A percentile compares a stretch with the other conserved stretches of the same genome.
These are phyloP conservation scores for Dryoscopus gambensis DNA, from an alignment of 2,113 vertebrate species.

Conservation along the genomic window DNA sequence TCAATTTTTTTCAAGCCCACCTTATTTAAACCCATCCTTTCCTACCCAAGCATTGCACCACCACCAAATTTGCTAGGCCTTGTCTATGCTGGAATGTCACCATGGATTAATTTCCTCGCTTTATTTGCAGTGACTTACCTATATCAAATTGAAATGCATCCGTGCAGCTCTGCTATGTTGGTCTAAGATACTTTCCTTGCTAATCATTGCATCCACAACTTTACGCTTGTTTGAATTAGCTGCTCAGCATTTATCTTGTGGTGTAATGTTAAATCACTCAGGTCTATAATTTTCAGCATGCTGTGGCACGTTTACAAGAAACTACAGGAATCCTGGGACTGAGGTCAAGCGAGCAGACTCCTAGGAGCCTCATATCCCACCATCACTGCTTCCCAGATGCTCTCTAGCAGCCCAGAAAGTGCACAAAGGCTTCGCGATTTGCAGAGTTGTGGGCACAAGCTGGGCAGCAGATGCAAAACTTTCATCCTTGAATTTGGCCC, in stretches of 20 bases:
- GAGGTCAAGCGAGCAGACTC: neutral
- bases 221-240: constrained; percentile 52
- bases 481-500: neutral
- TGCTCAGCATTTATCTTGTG: constrained; percentile 29
- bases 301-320: constrained; percentile 6
- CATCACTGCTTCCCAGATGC: neutral
- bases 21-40: neutral
- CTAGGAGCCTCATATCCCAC: neutral
- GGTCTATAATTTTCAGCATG: constrained; percentile 34
- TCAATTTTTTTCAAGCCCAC: neutral
- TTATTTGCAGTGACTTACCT: neutral
- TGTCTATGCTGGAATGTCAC: neutral
- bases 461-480: rapidly evolving
- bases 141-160: constrained; percentile 16
- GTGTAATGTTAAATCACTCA: constrained; percentile 22
- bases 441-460: rapidly evolving
- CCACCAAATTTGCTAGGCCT: neutral
- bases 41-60: neutral
- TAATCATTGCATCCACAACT: constrained; percentile 53
- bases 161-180: neutral
- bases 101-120: neutral
- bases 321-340: constrained; percentile 37
- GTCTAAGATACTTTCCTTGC: constrained; percentile 52
- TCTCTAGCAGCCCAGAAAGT: neutral
- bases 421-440: rapidly evolving